phyloP scores from a whole-genome alignment of 2,113 vertebrate genomes.

The Orycteropus afer region DNA sequence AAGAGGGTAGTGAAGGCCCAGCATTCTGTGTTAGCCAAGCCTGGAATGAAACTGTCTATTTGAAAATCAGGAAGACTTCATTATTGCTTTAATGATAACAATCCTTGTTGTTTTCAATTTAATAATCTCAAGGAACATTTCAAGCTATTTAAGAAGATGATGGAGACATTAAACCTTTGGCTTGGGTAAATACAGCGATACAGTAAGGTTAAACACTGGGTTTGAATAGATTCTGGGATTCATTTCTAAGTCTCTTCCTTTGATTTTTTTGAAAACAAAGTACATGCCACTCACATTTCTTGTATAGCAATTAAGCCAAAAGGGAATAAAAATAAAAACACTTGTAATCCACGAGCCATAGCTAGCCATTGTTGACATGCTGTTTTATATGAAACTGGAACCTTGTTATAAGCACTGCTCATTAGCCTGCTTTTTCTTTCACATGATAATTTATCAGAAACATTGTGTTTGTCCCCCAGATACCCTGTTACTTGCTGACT shows the following conservation, averaged over 20 bases:
- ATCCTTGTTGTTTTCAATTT: slow-evolving; percentile 62
- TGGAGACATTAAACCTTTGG: slow-evolving; percentile 70
- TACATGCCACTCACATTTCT: slow-evolving; percentile 42
- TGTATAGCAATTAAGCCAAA: slow-evolving; percentile 56
- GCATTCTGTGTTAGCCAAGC: neutral
- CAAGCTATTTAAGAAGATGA: slow-evolving; percentile 74
- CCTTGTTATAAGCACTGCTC: neutral
- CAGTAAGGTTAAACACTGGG: slow-evolving; percentile 73
- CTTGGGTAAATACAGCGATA: slow-evolving; percentile 74
- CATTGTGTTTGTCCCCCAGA: neutral
- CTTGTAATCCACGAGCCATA: neutral
- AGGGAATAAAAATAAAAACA: neutral
- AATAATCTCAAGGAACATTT: slow-evolving; percentile 67
- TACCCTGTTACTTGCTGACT: neutral
- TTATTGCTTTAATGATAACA: slow-evolving; percentile 61
- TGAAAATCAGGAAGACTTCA: slow-evolving; percentile 51
- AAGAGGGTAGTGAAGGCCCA: neutral
- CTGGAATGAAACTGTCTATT: neutral
- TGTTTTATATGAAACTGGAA: neutral
- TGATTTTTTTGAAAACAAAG: slow-evolving; percentile 55
- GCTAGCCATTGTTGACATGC: neutral
- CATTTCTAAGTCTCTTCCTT: slow-evolving; percentile 58
- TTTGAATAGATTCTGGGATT: slow-evolving; percentile 68
- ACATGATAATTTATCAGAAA: neutral
- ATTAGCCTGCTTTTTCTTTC: neutral